Base-by-base conservation (phyloP, 1,140 invertebrate genomes). In the Sinella curviseta region DNA sequence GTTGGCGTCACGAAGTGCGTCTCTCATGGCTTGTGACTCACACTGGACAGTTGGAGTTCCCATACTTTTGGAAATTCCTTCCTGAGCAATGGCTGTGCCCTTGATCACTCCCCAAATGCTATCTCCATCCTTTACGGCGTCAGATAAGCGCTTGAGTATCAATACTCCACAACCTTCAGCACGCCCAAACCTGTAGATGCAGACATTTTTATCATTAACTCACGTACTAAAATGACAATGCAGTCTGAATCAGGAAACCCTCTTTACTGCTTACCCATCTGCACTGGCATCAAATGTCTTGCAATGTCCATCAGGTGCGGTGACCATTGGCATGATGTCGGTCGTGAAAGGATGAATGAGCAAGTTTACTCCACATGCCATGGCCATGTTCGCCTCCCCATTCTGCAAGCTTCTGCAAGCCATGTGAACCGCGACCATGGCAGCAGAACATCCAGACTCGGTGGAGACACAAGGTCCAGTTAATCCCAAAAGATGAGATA, bases 11-110 rank as follows among this genome's bases (percentile, higher is more conserved):
- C 26, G 2, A 1, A 75, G 16, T n/a, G n/a, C 74, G 1, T 28
- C 4, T 26, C 14, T 2, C 74, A 75, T 75, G 2, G 74, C 74
- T 26, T 14, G 3, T n/a, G 33, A 36, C 35, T 75, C 74, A 26
- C 34, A 36, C 1, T 75, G 34, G 74, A 75, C 74, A 1, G 74
- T 48, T 75, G 74, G 35, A 8, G 74, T 48, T 36, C 74, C 74
- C 74, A 75, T 75, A 26, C 74, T 75, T 75, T 54, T 75, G 24
- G 14, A 24, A 2, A 54, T 26, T 8, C 34, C 74, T 30, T 75
- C 74, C n/a, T 75, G 74, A 16, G 39, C 4, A 26, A 75, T 48
- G 3, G 34, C 34, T 1, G 34, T 24, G 14, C 74, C 74, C 24
- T 35, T 36, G 17, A 75, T 36, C 24, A 75, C 3, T 2, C 74